Evolutionary conservation across 1,140 invertebrate genomes (phyloP).

Genomic region (Brachystomella parvula): DNA sequence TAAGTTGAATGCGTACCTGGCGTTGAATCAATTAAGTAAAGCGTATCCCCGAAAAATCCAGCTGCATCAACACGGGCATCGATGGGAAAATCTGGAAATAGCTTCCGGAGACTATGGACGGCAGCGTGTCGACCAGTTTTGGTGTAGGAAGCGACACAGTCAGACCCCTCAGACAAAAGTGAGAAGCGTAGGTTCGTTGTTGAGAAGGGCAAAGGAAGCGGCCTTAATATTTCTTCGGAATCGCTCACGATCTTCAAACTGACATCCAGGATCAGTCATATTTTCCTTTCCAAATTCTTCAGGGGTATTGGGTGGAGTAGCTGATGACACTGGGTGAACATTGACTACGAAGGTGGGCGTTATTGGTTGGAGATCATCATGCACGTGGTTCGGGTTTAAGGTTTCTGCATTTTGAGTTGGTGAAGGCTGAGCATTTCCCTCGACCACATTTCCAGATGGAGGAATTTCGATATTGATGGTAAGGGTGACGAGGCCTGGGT

Average conservation of each 20-base stretch:
- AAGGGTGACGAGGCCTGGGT: too few species aligned
- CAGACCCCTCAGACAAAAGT: background rate
- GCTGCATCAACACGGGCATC: background rate
- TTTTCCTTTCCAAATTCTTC: background rate
- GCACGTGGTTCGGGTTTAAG: too few species aligned
- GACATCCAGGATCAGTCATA: conserved; percentile 1
- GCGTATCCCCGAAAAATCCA: background rate
- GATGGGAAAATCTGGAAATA: background rate
- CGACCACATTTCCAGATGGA: background rate
- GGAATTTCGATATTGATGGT: background rate
- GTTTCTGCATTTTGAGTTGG: too few species aligned
- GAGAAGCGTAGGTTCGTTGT: background rate
- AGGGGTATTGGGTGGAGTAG: too few species aligned
- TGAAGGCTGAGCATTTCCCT: background rate
- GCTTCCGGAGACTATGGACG: background rate
- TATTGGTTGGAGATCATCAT: too few species aligned
- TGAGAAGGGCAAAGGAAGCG: conserved; percentile 4
- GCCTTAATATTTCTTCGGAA: conserved; percentile 18
- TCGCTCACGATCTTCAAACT: conserved; percentile 19
- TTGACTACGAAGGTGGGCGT: too few species aligned
- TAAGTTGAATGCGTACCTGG: background rate
- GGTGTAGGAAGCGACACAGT: background rate
- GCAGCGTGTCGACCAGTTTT: background rate
- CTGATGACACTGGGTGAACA: too few species aligned
- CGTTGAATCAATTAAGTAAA: background rate